Evolutionary conservation across 35 echinoderm and acorn worm genomes (phyloP).

Genomic region (Acanthaster planci): DNA sequence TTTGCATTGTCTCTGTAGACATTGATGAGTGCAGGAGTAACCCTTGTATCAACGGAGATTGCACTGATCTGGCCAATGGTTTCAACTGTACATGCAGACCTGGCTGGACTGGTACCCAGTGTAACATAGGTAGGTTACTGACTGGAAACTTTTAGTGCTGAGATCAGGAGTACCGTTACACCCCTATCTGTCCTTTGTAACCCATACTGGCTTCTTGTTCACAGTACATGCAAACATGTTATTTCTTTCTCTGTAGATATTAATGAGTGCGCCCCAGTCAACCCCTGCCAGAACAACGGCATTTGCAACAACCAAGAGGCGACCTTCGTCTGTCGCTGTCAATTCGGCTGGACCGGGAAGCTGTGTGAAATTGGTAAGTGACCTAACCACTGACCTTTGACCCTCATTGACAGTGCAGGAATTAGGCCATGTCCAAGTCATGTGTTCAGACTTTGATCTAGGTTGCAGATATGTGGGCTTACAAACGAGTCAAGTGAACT

Average conservation of each 20-base stretch:
- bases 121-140: conserved; percentile 53
- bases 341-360: conserved; percentile 58
- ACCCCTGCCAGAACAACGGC: conserved; percentile 65
- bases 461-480: no score
- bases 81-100: conserved; percentile 62
- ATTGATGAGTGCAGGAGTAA: conserved; percentile 57
- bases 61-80: conserved; percentile 54
- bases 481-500: no score
- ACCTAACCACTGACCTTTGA: no score
- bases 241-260: conserved; percentile 27
- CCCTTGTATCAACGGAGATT: conserved; percentile 67
- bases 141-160: no score
- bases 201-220: neutral
- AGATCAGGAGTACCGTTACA: no score
- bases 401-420: no score
- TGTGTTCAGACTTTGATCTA: no score
- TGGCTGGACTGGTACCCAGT: conserved; percentile 73
- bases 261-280: conserved; percentile 43
- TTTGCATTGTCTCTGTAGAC: conserved; percentile 8
- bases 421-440: no score
- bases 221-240: neutral
- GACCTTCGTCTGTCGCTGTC: conserved; percentile 43
- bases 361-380: conserved; percentile 60
- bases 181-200: neutral
- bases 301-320: conserved; percentile 50